A percentile compares a stretch with the other conserved stretches of the same genome.
These are phyloP conservation scores for Clavelina lepadiformis DNA, from an alignment of 23 tunicate genomes.

Conservation along the genomic window DNA sequence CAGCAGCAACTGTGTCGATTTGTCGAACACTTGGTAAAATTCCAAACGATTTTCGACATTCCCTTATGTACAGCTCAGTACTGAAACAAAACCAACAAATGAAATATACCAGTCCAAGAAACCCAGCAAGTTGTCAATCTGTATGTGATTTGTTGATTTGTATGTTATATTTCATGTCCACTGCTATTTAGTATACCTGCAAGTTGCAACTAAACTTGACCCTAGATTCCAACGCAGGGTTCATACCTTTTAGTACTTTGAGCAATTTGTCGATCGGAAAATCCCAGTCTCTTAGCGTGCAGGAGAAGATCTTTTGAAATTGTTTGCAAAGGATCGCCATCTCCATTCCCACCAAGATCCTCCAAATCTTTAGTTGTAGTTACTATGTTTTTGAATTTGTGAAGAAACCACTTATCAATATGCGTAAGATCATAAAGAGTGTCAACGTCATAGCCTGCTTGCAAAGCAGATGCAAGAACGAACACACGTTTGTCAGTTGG, in stretches of 20 bases:
- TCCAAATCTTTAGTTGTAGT: constrained; percentile 46
- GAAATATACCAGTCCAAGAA: neutral
- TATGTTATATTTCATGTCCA: too few species aligned
- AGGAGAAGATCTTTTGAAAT: constrained; percentile 19
- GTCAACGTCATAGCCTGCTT: constrained; percentile 62
- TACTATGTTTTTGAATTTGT: constrained; percentile 77
- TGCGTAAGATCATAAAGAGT: constrained; percentile 62
- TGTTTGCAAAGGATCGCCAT: constrained; percentile 1
- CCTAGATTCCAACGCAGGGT: too few species aligned
- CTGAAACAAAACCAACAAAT: constrained; percentile 16
- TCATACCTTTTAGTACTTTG: constrained; percentile 28
- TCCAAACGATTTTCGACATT: constrained; percentile 30
- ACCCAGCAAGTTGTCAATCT: too few species aligned
- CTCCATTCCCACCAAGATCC: neutral
- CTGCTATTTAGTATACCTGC: too few species aligned
- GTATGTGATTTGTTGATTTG: too few species aligned
- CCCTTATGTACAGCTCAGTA: constrained; percentile 60
- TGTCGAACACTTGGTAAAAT: constrained; percentile 55
- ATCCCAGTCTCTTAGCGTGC: constrained; percentile 62
- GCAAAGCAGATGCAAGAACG: constrained; percentile 80
- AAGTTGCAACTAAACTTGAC: too few species aligned
- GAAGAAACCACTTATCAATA: constrained; percentile 84
- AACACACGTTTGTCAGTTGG: constrained; percentile 90
- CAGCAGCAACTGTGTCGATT: constrained; percentile 90
- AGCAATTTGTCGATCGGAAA: constrained; percentile 86